phyloP scores from a whole-genome alignment of 2,113 vertebrate genomes.

The Phrynosoma platyrhinos region DNA sequence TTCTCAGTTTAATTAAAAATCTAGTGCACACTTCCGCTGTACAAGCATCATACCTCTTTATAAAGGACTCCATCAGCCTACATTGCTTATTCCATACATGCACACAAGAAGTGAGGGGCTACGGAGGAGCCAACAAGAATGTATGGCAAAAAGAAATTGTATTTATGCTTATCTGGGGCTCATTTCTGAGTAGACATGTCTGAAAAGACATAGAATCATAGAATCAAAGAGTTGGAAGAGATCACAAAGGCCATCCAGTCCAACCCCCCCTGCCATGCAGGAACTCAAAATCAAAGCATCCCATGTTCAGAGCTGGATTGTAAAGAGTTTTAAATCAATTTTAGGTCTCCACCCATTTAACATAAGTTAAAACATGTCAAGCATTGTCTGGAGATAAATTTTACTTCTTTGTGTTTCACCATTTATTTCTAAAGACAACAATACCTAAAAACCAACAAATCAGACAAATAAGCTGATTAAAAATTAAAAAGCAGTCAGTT shows the following conservation, averaged over 20 bases:
- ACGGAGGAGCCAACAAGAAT: no score
- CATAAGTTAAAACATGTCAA: not conserved
- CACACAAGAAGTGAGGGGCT: no score
- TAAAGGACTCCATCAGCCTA: no score
- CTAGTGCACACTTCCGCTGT: no score
- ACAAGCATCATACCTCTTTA: no score
- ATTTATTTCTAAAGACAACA: not conserved
- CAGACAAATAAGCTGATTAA: not conserved
- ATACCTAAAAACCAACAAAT: conserved; percentile 12
- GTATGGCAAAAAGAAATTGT: no score
- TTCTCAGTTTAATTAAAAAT: no score
- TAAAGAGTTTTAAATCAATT: not conserved
- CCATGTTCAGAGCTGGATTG: not conserved
- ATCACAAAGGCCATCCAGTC: no score
- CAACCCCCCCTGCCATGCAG: no score
- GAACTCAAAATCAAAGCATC: no score
- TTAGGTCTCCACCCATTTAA: not conserved
- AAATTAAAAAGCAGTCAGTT: not conserved
- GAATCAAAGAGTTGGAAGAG: no score
- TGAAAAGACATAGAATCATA: not conserved
- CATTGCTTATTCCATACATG: no score
- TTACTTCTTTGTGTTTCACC: not conserved
- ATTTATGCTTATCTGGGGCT: not conserved
- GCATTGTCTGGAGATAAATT: not conserved
- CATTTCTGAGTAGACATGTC: not conserved